Percentiles rank a stretch among this genome's conserved stretches.
Conservation (phyloP, 2,888 invertebrate genomes). For the Lasioglossum calceatum region DNA sequence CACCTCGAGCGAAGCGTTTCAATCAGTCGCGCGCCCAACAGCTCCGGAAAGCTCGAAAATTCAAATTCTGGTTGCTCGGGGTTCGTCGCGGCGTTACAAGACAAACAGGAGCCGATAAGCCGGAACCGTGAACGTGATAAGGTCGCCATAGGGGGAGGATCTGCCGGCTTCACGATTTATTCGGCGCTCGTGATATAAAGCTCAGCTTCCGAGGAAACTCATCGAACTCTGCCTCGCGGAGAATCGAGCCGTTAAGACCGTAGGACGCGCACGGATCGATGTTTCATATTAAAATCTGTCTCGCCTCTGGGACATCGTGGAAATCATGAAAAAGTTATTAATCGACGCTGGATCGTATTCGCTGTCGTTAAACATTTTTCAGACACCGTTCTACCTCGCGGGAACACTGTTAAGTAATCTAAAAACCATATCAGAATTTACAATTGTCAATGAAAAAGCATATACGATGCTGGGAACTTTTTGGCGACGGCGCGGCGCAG, state of each 20-base stretch:
- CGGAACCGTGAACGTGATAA: slow-evolving; percentile 55
- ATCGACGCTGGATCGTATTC: not conserved
- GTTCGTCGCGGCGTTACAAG: slow-evolving; percentile 42
- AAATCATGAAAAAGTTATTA: not conserved
- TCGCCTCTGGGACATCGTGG: not conserved
- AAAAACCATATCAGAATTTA: not conserved
- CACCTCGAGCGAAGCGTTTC: not conserved
- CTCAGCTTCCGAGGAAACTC: slow-evolving; percentile 45
- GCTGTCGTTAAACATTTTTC: not conserved
- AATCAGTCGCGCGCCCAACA: not conserved
- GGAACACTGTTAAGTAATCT: not conserved
- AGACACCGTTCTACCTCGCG: not conserved
- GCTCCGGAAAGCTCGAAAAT: slow-evolving; percentile 5
- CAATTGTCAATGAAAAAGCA: not conserved
- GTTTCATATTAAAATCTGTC: slow-evolving; percentile 12
- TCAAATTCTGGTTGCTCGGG: slow-evolving; percentile 15
- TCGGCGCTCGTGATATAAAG: slow-evolving; percentile 60
- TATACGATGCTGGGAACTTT: not conserved
- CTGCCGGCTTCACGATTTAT: slow-evolving; percentile 62
- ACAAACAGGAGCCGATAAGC: slow-evolving; percentile 63
- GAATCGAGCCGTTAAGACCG: not conserved
- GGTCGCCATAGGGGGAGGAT: slow-evolving; percentile 43
- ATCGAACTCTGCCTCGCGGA: slow-evolving; percentile 35
- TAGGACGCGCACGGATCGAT: not conserved
- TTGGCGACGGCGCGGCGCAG: not conserved